A percentile compares a stretch with the other conserved stretches of the same genome.
These are phyloP conservation scores for Apostichopus parvimensis DNA, from an alignment of 35 echinoderm and acorn worm species.

Conservation along the genomic window DNA sequence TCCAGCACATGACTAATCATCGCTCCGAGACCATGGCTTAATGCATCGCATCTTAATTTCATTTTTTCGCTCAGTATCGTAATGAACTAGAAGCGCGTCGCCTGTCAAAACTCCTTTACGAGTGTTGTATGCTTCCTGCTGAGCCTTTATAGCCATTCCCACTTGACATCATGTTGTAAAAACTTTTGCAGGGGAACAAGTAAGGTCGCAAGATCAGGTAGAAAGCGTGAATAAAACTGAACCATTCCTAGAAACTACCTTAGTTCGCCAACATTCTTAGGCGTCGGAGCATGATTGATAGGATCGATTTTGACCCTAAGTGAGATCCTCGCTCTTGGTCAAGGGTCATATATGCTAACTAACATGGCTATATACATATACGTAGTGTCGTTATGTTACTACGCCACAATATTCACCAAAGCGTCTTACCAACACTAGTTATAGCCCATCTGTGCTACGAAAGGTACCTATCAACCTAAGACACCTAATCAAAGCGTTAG, in stretches of 20 bases:
- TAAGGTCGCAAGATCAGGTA: conserved; percentile 47
- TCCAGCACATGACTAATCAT: conserved; percentile 38
- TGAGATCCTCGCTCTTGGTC: too few species aligned
- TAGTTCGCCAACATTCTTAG: conserved; percentile 35
- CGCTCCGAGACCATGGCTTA: conserved; percentile 26
- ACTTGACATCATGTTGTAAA: background rate
- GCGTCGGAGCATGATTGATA: background rate
- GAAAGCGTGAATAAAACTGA: conserved; percentile 46
- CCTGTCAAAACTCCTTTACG: conserved; percentile 38
- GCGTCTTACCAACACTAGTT: too few species aligned
- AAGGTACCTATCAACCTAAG: too few species aligned
- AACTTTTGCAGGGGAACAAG: background rate
- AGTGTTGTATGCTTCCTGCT: conserved; percentile 35
- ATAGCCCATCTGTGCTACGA: too few species aligned
- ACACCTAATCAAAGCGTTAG: too few species aligned
- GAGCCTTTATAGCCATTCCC: background rate
- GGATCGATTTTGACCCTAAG: too few species aligned
- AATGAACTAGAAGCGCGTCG: conserved; percentile 48
- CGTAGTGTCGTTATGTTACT: too few species aligned
- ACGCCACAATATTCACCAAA: too few species aligned
- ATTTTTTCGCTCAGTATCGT: conserved; percentile 46
- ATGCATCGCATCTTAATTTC: conserved; percentile 59
- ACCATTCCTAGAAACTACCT: conserved; percentile 48
- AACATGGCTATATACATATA: too few species aligned
- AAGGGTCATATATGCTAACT: too few species aligned